These are phyloP conservation scores for Drosophila fungiperda DNA, from an alignment of 2,888 invertebrate species.

Conservation along the genomic window DNA sequence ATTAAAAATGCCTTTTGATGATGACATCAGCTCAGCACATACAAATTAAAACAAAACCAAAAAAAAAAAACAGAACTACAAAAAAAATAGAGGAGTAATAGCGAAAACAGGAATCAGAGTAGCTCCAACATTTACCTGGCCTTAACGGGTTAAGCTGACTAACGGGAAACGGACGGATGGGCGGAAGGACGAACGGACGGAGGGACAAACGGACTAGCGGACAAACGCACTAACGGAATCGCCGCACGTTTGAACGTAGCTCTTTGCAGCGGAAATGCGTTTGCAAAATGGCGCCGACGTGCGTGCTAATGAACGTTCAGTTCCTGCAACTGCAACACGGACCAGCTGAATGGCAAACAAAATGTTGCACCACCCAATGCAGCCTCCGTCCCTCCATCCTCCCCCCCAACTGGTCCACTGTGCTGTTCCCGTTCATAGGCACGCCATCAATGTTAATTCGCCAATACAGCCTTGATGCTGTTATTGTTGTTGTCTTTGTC, in stretches of 20 bases:
- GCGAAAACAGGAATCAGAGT: conserved; percentile 31
- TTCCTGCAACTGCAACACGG: conserved; percentile 36
- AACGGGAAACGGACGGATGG: conserved; percentile 52
- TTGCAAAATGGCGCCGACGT: conserved; percentile 80
- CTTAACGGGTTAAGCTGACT: conserved; percentile 50
- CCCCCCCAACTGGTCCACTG: no score
- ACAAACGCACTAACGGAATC: conserved; percentile 54
- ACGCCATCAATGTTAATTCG: conserved; percentile 75
- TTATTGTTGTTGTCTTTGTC: conserved; percentile 24
- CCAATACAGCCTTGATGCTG: conserved; percentile 57
- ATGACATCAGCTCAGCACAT: conserved; percentile 36
- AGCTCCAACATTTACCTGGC: conserved; percentile 64
- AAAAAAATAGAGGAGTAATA: not conserved
- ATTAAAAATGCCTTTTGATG: conserved; percentile 79
- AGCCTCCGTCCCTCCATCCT: not conserved
- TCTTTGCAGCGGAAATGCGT: conserved; percentile 74
- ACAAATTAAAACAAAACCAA: conserved; percentile 16
- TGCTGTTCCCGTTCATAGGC: conserved; percentile 45
- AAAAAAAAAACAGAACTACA: conserved; percentile 14
- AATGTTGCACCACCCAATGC: conserved; percentile 31
- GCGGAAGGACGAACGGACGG: conserved; percentile 51
- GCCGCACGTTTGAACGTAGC: conserved; percentile 65
- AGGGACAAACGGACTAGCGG: not conserved
- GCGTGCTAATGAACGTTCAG: conserved; percentile 77
- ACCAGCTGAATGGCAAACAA: conserved; percentile 52